phyloP scores from a whole-genome alignment of 2,888 invertebrate genomes.

The Drosophila recens region DNA sequence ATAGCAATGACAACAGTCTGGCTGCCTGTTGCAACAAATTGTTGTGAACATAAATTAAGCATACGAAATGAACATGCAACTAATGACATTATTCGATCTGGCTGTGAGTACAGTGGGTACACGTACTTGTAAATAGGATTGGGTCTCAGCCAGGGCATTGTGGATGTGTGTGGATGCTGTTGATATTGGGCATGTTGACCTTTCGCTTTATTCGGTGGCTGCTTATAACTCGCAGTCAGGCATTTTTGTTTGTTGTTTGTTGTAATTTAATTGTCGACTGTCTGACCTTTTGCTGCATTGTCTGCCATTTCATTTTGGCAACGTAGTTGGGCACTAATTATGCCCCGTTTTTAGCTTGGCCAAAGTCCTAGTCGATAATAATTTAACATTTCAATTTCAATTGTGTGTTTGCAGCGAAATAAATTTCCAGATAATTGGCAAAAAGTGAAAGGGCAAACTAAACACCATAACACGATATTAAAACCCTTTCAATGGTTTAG shows the following conservation, averaged over 20 bases:
- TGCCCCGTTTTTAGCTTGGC: constrained; percentile 25
- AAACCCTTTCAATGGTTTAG: constrained; percentile 76
- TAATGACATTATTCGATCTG: constrained; percentile 56
- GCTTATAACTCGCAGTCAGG: constrained; percentile 28
- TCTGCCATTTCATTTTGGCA: constrained; percentile 60
- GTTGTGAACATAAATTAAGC: constrained; percentile 75
- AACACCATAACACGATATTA: constrained; percentile 10
- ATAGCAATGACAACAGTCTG: constrained; percentile 44
- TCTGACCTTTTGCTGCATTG: constrained; percentile 68
- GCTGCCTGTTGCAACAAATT: constrained; percentile 66
- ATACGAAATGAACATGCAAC: constrained; percentile 55
- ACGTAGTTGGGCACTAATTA: constrained; percentile 58
- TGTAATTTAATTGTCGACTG: constrained; percentile 76
- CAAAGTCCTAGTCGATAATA: constrained; percentile 63
- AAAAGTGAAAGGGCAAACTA: constrained; percentile 78
- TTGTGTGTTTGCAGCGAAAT: constrained; percentile 46
- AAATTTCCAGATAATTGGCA: constrained; percentile 74
- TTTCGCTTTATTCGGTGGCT: constrained; percentile 50
- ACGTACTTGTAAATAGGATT: not conserved
- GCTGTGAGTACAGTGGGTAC: not conserved
- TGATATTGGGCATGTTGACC: constrained; percentile 45
- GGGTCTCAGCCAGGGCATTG: constrained; percentile 15
- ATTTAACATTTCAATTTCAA: constrained; percentile 76
- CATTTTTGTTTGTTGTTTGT: constrained; percentile 63
- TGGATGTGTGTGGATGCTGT: not conserved